phyloP scores from a whole-genome alignment of 2,888 invertebrate species.

The Mimas tiliae region DNA sequence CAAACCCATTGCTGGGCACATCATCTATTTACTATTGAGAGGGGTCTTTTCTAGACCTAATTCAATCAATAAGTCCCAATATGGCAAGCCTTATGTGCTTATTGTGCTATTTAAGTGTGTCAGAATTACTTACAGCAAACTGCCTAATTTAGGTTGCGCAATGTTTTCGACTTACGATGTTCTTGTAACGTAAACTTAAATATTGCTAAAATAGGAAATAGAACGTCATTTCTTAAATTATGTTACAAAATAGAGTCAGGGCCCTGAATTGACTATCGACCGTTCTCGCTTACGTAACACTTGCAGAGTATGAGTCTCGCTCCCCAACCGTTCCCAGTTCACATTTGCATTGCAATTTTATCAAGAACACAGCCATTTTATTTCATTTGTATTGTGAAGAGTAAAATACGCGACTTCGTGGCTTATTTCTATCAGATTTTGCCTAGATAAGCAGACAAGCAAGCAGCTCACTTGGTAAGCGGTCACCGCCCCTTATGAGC shows the following conservation, averaged over 20 bases:
- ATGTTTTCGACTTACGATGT: too few species aligned
- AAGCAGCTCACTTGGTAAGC: too few species aligned
- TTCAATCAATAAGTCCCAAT: too few species aligned
- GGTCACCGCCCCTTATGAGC: too few species aligned
- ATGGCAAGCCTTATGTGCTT: too few species aligned
- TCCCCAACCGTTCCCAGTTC: slow-evolving; percentile 28
- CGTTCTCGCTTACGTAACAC: slow-evolving; percentile 41
- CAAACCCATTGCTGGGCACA: too few species aligned
- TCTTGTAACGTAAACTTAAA: background rate
- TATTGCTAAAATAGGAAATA: background rate
- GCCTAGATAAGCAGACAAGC: too few species aligned
- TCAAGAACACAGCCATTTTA: slow-evolving; percentile 20
- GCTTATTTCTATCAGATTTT: too few species aligned
- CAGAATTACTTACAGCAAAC: too few species aligned
- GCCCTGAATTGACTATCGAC: slow-evolving; percentile 41
- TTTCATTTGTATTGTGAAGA: background rate
- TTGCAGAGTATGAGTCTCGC: slow-evolving; percentile 38
- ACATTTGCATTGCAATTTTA: slow-evolving; percentile 42
- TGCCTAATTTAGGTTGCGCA: too few species aligned
- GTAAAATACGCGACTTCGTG: background rate
- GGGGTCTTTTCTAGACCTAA: too few species aligned
- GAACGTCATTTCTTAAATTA: slow-evolving; percentile 36
- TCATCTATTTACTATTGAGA: too few species aligned
- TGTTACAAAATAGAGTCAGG: slow-evolving; percentile 33
- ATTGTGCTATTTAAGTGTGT: background rate